Evolutionary conservation across 1,140 invertebrate genomes (phyloP), one percentile per base, ranked within the genome.

Genomic region (Triops longicaudatus): DNA sequence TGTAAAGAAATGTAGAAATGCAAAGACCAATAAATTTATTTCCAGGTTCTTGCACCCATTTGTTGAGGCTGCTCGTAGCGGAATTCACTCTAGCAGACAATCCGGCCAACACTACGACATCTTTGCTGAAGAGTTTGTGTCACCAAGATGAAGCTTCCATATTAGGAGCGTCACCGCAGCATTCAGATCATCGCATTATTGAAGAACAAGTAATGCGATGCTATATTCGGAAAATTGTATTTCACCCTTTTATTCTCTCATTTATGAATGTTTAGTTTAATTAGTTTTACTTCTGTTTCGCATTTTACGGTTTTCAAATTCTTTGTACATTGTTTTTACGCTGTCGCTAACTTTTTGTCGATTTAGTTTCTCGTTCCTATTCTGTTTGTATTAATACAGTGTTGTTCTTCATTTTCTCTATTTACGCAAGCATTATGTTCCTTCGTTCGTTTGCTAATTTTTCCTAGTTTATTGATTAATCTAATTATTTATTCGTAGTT

Each of bases 1-100:
- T 72, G n/a, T 2, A 22, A 72, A 2, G 71, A 22, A 22, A 72
- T 2, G n/a, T 27, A 9, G n/a, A 72, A 22, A 72, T 3, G 77
- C 75, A 77, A 27, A 4, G 10, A 26, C 41, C 2, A 63, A 78
- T 75, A 72, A 41, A 63, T 76, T 80, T 77, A 80, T 79, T 79
- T 84, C 42, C 73, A 90, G 88, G 87, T 81, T 93, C 92, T 26
- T 94, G 94, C 78, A 94, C 93, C 1, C 91, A 92, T 83, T 86
- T 97, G 27, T 84, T 98, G 75, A 89, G 95, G 76, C 91, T 99
- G 87, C 86, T 99, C n/a, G 96, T 99, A 2, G 94, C 96, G 1
- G 98, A 99, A 85, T 94, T 99, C 79, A 99, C 97, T 0, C 86
- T 98, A 26, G 92, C 95, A 27, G 97, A 99, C 84, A 98, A 97